phyloP scores from a whole-genome alignment of 2,888 invertebrate genomes.

The Lithophane ornitopus region DNA sequence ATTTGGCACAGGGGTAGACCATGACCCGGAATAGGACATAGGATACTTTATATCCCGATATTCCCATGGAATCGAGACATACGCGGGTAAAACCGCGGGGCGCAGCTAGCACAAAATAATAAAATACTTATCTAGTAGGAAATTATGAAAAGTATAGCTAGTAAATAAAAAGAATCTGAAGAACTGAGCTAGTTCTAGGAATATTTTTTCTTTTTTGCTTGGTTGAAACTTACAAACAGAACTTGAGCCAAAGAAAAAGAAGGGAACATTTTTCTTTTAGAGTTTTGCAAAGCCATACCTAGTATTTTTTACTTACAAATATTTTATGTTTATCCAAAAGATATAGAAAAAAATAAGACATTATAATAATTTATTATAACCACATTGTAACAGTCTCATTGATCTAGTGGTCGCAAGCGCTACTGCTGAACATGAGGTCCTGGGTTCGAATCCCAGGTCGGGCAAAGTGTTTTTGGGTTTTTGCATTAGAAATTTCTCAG shows the following conservation, averaged over 20 bases:
- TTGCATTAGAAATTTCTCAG: too few species aligned
- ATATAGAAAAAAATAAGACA: too few species aligned
- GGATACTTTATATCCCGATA: too few species aligned
- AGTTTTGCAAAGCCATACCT: not conserved
- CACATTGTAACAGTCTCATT: not conserved
- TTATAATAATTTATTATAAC: not conserved
- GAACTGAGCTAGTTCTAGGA: not conserved
- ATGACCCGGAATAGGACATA: too few species aligned
- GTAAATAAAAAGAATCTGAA: not conserved
- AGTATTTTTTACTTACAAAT: not conserved
- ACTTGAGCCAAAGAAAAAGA: constrained; percentile 5
- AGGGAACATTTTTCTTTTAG: constrained; percentile 16
- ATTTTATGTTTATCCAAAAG: not conserved
- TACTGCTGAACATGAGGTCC: too few species aligned
- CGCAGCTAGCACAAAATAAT: too few species aligned
- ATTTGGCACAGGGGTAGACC: too few species aligned
- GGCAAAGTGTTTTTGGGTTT: too few species aligned
- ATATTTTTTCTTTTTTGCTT: constrained; percentile 1
- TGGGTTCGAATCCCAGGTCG: too few species aligned
- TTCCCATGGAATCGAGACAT: too few species aligned
- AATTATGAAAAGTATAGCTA: not conserved
- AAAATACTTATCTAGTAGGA: not conserved
- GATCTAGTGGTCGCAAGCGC: too few species aligned
- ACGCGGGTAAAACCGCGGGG: too few species aligned
- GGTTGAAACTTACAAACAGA: constrained; percentile 31